Evolutionary conservation across 2,888 invertebrate species (phyloP).

Genomic region (Cremastinae sp.): DNA sequence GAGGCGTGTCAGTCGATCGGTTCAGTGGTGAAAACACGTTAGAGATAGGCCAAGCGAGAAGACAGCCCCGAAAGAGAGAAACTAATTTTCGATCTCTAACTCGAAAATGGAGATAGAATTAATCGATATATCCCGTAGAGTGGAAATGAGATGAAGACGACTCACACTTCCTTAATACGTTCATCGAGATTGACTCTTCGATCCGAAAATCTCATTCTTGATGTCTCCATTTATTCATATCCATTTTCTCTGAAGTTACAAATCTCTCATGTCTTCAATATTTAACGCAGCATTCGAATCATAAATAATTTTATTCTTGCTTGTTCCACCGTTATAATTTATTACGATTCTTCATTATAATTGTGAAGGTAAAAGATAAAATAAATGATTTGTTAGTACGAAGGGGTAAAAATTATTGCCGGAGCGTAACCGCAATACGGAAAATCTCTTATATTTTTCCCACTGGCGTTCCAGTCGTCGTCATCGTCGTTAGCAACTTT

Average conservation of each 20-base stretch:
- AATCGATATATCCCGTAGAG: conserved; percentile 53
- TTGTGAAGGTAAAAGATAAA: not conserved
- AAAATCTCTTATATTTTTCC: conserved; percentile 46
- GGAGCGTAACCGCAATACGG: conserved; percentile 49
- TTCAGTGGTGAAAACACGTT: conserved; percentile 35
- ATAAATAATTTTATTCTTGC: no score
- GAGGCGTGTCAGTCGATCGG: conserved; percentile 49
- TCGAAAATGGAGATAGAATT: conserved; percentile 46
- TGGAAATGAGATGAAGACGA: conserved; percentile 55
- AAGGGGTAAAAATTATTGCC: not conserved
- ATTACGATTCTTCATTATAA: no score
- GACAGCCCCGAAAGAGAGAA: conserved; percentile 30
- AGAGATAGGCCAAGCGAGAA: not conserved
- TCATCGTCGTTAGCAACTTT: conserved; percentile 44
- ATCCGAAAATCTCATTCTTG: not conserved
- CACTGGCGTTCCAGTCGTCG: conserved; percentile 20
- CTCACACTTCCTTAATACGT: conserved; percentile 39
- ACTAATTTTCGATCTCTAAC: conserved; percentile 35
- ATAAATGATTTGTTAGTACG: conserved; percentile 38
- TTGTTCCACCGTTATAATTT: no score
- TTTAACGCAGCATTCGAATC: no score
- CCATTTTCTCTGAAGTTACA: conserved; percentile 4
- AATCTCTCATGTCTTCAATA: no score
- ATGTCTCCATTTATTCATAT: conserved; percentile 12
- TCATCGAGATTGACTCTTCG: conserved; percentile 29